A percentile compares a stretch with the other conserved stretches of the same genome.
These are phyloP conservation scores for Aspidapion aeneum DNA, from an alignment of 2,888 invertebrate species.

Conservation along the genomic window DNA sequence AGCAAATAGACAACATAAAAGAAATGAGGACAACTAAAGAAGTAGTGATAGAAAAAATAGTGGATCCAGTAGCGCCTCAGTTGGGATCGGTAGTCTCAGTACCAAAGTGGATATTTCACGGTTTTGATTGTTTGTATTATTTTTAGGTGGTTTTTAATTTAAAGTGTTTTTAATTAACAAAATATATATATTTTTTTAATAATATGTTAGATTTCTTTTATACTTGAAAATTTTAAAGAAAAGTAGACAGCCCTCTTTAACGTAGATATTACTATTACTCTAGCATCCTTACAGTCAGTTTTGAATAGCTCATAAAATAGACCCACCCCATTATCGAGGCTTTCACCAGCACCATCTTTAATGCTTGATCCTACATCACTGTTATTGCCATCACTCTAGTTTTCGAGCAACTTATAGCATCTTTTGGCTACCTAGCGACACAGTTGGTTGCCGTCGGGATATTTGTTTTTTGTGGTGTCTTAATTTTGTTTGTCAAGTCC, in stretches of 20 bases:
- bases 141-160: too few species aligned
- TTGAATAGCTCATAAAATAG: constrained; percentile 93
- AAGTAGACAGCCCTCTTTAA: too few species aligned
- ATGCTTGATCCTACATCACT: constrained; percentile 58
- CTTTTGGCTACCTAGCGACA: constrained; percentile 29
- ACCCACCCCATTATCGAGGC: constrained; percentile 96
- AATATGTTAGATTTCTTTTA: too few species aligned
- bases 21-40: background rate
- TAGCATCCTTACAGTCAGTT: constrained; percentile 89
- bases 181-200: too few species aligned
- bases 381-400: constrained; percentile 32
- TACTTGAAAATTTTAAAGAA: too few species aligned
- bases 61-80: background rate
- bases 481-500: constrained; percentile 28
- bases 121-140: too few species aligned
- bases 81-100: too few species aligned
- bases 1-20: constrained; percentile 19
- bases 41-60: background rate
- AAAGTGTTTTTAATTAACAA: too few species aligned
- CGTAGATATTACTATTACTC: too few species aligned
- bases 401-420: constrained; percentile 29
- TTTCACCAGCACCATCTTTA: constrained; percentile 87
- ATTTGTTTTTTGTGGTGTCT: constrained; percentile 22
- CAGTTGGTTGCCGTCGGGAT: constrained; percentile 25
- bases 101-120: too few species aligned